Conservation (phyloP, 2,113 vertebrate genomes). For the Pygathrix nemaeus region DNA sequence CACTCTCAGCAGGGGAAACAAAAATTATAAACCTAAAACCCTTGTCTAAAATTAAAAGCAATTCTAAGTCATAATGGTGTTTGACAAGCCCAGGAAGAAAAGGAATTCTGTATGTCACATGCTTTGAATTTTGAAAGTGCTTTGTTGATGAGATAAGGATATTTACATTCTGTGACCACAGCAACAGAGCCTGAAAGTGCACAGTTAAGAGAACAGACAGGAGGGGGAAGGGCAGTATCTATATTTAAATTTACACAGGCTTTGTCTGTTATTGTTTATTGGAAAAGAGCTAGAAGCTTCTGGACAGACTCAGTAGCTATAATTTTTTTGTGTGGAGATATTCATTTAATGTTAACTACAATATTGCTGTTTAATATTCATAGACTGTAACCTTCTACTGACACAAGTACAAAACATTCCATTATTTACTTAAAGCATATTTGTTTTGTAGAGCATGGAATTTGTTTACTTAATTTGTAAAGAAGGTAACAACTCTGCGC, state of each 20-base stretch:
- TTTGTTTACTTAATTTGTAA: slow-evolving; percentile 64
- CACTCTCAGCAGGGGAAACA: neutral
- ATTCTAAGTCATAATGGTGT: slow-evolving; percentile 18
- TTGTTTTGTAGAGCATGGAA: slow-evolving; percentile 59
- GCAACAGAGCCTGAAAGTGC: neutral
- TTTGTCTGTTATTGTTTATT: slow-evolving; percentile 66
- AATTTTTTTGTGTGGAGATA: slow-evolving; percentile 44
- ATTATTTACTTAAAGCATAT: slow-evolving; percentile 60
- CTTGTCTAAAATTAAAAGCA: slow-evolving; percentile 46
- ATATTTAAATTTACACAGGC: slow-evolving; percentile 63
- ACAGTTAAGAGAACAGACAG: neutral
- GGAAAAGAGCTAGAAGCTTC: slow-evolving; percentile 56
- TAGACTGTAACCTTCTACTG: neutral
- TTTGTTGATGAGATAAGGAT: slow-evolving; percentile 51
- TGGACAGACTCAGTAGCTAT: slow-evolving; percentile 36
- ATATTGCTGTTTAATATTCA: slow-evolving; percentile 64
- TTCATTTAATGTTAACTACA: slow-evolving; percentile 61
- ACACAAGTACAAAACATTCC: slow-evolving; percentile 19
- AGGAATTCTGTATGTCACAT: slow-evolving; percentile 23
- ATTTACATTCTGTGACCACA: slow-evolving; percentile 61
- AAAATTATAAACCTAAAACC: slow-evolving; percentile 23
- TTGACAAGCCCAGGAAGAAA: slow-evolving; percentile 46
- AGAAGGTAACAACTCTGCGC: slow-evolving; percentile 15
- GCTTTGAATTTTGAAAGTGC: slow-evolving; percentile 57
- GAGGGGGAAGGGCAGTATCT: slow-evolving; percentile 28